phyloP scores from a whole-genome alignment of 2,888 invertebrate species.

The Ischnus inquisitorius region DNA sequence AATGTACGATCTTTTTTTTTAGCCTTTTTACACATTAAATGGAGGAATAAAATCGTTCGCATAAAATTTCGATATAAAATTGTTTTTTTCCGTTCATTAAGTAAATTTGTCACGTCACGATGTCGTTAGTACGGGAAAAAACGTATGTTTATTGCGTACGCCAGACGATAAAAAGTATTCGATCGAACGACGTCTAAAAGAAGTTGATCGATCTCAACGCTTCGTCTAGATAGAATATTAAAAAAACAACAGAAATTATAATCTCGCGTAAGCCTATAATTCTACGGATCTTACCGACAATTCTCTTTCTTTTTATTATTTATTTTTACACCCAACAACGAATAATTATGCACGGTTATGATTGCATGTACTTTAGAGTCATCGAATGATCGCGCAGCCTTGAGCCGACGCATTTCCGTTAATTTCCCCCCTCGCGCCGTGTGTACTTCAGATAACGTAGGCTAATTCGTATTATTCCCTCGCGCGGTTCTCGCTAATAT shows the following conservation, averaged over 20 bases:
- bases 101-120: no score
- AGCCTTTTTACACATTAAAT: no score
- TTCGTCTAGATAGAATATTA: no score
- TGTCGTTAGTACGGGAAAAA: no score
- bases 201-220: no score
- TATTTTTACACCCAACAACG: conserved; percentile 15
- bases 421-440: conserved; percentile 41
- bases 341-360: conserved; percentile 40
- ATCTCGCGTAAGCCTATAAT: not conserved
- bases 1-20: no score
- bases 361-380: conserved; percentile 32
- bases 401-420: conserved; percentile 45
- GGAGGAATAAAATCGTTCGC: no score
- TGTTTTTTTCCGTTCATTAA: no score
- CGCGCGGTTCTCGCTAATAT: conserved; percentile 51
- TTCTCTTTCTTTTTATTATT: not conserved
- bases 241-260: not conserved
- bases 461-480: conserved; percentile 55
- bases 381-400: conserved; percentile 57
- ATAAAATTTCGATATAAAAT: no score
- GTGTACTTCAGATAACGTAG: conserved; percentile 59
- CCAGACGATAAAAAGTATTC: no score
- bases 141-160: no score
- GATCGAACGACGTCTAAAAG: no score
- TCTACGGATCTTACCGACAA: conserved; percentile 2